Percentiles rank a stretch among this genome's conserved stretches.
These are phyloP conservation scores for Deilephila elpenor DNA, from an alignment of 2,888 invertebrate species.

Conservation along the genomic window DNA sequence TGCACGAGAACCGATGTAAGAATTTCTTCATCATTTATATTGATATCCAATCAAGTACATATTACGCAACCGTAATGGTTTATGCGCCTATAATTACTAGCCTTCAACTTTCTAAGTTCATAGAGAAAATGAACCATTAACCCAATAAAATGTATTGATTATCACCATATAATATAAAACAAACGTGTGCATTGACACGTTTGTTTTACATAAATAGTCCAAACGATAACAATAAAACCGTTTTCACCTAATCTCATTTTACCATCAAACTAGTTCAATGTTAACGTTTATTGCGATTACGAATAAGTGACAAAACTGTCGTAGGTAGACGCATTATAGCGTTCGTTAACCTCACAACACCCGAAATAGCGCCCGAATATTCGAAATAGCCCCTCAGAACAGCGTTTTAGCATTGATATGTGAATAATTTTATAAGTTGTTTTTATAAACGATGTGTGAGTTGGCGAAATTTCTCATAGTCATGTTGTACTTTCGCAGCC, in stretches of 20 bases:
- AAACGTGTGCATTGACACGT: no score
- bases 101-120: no score
- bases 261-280: slow-evolving; percentile 39
- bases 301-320: slow-evolving; percentile 38
- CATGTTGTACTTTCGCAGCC: not conserved
- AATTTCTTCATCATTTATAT: no score
- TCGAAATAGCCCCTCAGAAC: slow-evolving; percentile 13
- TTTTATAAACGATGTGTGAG: not conserved
- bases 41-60: no score
- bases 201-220: slow-evolving; percentile 4
- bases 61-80: no score
- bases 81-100: no score
- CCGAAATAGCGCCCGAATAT: slow-evolving; percentile 40
- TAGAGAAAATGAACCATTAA: not conserved
- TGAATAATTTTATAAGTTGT: not conserved
- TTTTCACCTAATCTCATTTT: slow-evolving; percentile 17
- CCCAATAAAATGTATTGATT: not conserved
- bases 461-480: not conserved
- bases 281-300: slow-evolving; percentile 37
- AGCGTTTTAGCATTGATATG: not conserved
- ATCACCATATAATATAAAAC: not conserved
- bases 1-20: no score
- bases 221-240: not conserved
- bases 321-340: slow-evolving; percentile 33
- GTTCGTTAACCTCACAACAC: slow-evolving; percentile 43